Evolutionary conservation across 2,888 invertebrate species (phyloP), one percentile per base, ranked within the genome.

Genomic region (Hemicrepidius hirtus): DNA sequence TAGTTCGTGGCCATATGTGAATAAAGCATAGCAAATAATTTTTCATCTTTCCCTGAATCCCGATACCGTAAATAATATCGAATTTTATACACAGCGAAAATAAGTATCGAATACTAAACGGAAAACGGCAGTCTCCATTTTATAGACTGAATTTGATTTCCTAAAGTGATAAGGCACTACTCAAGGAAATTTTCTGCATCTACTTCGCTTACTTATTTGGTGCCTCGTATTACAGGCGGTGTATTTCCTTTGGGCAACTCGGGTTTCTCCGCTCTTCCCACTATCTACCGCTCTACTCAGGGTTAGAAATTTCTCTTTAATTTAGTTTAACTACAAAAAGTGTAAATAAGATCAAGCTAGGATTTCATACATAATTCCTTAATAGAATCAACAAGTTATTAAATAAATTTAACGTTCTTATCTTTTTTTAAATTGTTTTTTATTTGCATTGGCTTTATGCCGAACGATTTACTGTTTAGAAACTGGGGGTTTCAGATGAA

Each of bases 171-270:
- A 55, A 55, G 55, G 32, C 32, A 35, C 49, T 49, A 49, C 21
- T 49, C 55, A 55, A 35, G 55, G 55, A 55, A 55, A 49, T 49
- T 49, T 49, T 49, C 55, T 55, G 55, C 55, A 55, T 55, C 35
- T 13, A 55, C 55, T 28, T 13, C 32, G 13, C 18, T 32, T 55
- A 55, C 35, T 55, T 55, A 55, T 55, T 55, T 55, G 35, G 28
- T 55, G 55, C 16, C 28, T 55, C 55, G 18, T 32, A 18, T 55
- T 55, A 35, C 55, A 55, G n/a, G 55, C 55, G n/a, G 28, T 13
- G 53, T 28, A 53, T 53, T 55, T 55, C 32, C 55, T 32, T 35
- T 55, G 20, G 49, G 49, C 49, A n/a, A 49, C 49, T 49, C 21
- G 20, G 21, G 49, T 49, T 49, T 49, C 49, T 46, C 16, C 7